phyloP scores from a whole-genome alignment of 2,797 vertebrate genomes.

The Peromyscus aztecus region DNA sequence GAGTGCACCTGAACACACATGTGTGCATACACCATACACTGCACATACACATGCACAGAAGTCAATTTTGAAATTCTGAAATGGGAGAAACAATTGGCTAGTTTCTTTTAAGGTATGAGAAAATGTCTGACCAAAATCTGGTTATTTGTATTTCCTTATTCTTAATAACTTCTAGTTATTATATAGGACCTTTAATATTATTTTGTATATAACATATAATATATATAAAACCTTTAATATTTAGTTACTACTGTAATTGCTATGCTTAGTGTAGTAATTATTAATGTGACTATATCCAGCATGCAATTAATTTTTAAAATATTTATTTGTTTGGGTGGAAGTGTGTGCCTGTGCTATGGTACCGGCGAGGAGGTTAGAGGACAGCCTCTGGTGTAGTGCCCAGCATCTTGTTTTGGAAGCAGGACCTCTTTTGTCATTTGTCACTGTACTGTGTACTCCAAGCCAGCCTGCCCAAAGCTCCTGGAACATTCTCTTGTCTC shows the following conservation, averaged over 20 bases:
- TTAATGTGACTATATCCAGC: constrained; percentile 39
- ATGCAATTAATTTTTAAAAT: not conserved
- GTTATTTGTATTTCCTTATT: constrained; percentile 52
- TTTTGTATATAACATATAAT: not conserved
- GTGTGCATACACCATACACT: not conserved
- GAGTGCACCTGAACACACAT: no score
- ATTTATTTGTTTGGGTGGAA: not conserved
- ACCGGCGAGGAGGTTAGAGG: not conserved
- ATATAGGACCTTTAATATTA: not conserved
- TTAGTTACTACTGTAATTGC: constrained; percentile 39
- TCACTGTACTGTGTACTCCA: not conserved
- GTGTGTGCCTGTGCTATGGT: not conserved
- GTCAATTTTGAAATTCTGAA: constrained; percentile 3
- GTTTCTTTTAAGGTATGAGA: constrained; percentile 22
- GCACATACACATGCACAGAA: not conserved
- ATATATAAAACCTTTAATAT: not conserved
- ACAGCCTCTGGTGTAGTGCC: not conserved
- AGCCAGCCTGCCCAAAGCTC: not conserved
- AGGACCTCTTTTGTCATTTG: not conserved
- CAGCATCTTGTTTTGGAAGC: not conserved
- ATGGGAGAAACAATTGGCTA: constrained; percentile 26
- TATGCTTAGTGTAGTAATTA: constrained; percentile 7
- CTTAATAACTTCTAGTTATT: constrained; percentile 52
- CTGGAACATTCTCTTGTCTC: not conserved
- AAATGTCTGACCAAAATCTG: constrained; percentile 29